A percentile compares a stretch with the other conserved stretches of the same genome.
Evolutionary conservation across 2,113 vertebrate species (phyloP).

Genomic region (Harpagus bidentatus): DNA sequence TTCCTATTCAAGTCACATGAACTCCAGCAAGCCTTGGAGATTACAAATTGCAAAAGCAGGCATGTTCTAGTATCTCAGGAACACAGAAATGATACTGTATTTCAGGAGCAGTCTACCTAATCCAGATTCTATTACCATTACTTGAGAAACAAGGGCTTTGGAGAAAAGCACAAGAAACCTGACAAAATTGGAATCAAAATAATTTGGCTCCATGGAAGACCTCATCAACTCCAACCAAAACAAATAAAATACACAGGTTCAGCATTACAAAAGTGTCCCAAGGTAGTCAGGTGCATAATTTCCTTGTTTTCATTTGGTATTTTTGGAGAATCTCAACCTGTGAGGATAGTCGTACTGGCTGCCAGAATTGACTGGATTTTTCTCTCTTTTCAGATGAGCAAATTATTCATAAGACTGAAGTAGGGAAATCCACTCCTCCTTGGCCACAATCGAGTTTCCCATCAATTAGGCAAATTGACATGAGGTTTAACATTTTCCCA

Average conservation of each 20-base stretch:
- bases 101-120: background rate
- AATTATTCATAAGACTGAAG: constrained; percentile 25
- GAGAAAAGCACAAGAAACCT: background rate
- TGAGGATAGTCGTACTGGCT: background rate
- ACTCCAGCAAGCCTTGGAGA: background rate
- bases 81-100: background rate
- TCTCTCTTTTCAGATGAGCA: constrained; percentile 38
- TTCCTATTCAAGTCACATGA: constrained; percentile 16
- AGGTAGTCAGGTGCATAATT: background rate
- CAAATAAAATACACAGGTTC: background rate
- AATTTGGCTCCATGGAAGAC: background rate
- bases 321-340: background rate
- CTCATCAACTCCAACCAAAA: background rate
- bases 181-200: background rate
- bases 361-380: constrained; percentile 24
- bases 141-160: background rate
- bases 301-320: background rate
- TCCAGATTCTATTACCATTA: background rate
- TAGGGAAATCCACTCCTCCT: constrained; percentile 6
- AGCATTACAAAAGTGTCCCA: background rate
- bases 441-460: constrained; percentile 30
- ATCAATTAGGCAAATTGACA: constrained; percentile 49
- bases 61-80: background rate
- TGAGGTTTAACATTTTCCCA: constrained; percentile 50
- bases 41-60: background rate